Evolutionary conservation across 1,140 invertebrate genomes (phyloP), one percentile per base, ranked within the genome.

Genomic region (Pogonomyrmex barbatus): DNA sequence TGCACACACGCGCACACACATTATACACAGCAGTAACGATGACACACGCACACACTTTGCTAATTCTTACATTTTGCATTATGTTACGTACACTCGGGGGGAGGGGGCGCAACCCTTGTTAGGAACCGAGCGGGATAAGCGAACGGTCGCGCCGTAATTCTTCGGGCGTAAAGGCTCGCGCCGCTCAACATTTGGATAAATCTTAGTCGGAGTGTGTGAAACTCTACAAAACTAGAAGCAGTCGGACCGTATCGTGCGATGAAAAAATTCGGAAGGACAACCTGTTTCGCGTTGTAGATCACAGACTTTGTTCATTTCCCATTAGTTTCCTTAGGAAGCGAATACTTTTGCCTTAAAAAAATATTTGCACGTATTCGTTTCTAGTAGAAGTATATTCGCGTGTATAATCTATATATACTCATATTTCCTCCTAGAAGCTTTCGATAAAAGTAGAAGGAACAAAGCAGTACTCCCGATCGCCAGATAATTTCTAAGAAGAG

Each of bases 51-150:
- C 36, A 82, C 33, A 39, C 6, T 56, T 81, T 1, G 33, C 47
- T 10, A 79, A 39, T 67, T 81, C 10, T 81, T 52, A 56, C 39
- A 2, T 67, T 81, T 73, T 58, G 36, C 39, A 83, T 52, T 58
- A 68, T 56, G n/a, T 77, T 83, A 67, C 70, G 50, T 39, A 54
- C n/a, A 47, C 39, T 65, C 24, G 45, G 36, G 6, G 54, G 47
- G 52, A 50, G 47, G 54, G 17, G 79, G 39, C 81, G 75, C 88
- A 63, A 89, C 89, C 89, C 88, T 86, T 89, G 83, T 81, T 94
- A 93, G 92, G 91, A 93, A 93, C 92, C 89, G 92, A 92, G 88
- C 91, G 91, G 88, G 87, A 92, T 92, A 91, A 91, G 86, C 89
- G 76, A 90, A 79, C 67, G 86, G 75, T 89, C 87, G 76, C 81